Evolutionary conservation across 2,888 invertebrate species (phyloP), one percentile per base, ranked within the genome.

Genomic region (Chydorus sphaericus): DNA sequence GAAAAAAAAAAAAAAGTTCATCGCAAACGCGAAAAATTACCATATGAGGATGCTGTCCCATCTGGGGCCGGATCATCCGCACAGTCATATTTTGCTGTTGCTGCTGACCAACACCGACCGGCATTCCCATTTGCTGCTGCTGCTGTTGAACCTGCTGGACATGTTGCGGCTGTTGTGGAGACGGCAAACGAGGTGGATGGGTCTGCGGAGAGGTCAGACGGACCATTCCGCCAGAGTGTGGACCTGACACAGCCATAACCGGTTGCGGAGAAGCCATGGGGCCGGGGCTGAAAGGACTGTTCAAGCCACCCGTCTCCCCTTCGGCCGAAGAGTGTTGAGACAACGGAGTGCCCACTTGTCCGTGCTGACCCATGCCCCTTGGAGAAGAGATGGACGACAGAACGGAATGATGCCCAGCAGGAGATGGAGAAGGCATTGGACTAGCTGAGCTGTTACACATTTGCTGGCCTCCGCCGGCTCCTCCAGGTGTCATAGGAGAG

Each of bases 331-430:
- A n/a, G 3, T 36, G 31, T 63, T 79, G 79, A 1, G 78, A 78
- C 62, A 76, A 77, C 1, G 79, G 79, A 8, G 79, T 79, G 6
- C 78, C 77, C 52, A 79, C 78, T 55, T 78, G 68, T 4, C 78
- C 78, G 2, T 77, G 78, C 8, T 73, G 73, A 62, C 77, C 77
- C 69, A 75, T 71, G 57, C 68, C 69, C 53, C 71, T 71, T 1
- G 77, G 77, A n/a, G 77, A 77, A 16, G 44, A 44, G 4, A 28
- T 26, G 26, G 44, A 44, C 26, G 44, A 44, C 44, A 44, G 23
- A 10, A 14, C 26, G 14, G 14, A 36, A 23, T 53, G 26, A 26
- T 31, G 20, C 14, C n/a, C 14, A 28, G 38, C 28, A 16, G 53
- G 37, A 7, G 36, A 36, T 14, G 53, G 26, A 16, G 37, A 37